Base-by-base conservation (phyloP, 92 coral and sea anemone genomes). In the Epizoanthus stellaris region DNA sequence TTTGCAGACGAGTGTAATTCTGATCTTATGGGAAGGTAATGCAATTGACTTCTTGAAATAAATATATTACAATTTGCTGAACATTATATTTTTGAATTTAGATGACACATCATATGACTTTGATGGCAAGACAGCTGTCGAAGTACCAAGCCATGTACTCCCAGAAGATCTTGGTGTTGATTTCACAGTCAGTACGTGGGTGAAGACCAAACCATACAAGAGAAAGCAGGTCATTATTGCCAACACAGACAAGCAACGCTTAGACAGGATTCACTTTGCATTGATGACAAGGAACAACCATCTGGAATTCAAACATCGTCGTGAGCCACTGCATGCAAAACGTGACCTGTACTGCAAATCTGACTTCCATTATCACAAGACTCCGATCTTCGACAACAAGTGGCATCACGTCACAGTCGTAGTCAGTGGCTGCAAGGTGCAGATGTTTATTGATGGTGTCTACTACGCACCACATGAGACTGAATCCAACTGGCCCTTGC, bases 241-340 rank as follows among this genome's bases (percentile, higher is more conserved):
- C 20, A 85, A 88, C 53, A 88, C 95, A 14, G 99, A 97, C 80
- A 89, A 93, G 70, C 86, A 87, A 25, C 82, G 92, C 3, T 89
- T 95, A 12, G 92, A 97, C 76, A 94, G 99, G 38, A 93, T 92
- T 38, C 99, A 97, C 84, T 95, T 97, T 88, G 94, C 94, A 23
- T 82, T 97, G 69, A 59, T 82, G 76, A 95, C 89, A 45, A 75
- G 82, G 67, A 90, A 82, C 67, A 82, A 87, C 77, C 80, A 90
- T 34, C 95, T 97, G 15, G 65, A 77, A 23, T 92, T 97, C 54
- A 88, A 88, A 54, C 99, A 97, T 60, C 95, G 98, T 36, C 91
- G 91, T 53, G 97, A 93, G 73, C 86, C 95, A 17, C 75, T 45
- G 77, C 91, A 89, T 58, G 99, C 95, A n/a, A 85, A 81, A 45